phyloP scores from a whole-genome alignment of 2,888 invertebrate genomes.

The Parthenolecanium corni region DNA sequence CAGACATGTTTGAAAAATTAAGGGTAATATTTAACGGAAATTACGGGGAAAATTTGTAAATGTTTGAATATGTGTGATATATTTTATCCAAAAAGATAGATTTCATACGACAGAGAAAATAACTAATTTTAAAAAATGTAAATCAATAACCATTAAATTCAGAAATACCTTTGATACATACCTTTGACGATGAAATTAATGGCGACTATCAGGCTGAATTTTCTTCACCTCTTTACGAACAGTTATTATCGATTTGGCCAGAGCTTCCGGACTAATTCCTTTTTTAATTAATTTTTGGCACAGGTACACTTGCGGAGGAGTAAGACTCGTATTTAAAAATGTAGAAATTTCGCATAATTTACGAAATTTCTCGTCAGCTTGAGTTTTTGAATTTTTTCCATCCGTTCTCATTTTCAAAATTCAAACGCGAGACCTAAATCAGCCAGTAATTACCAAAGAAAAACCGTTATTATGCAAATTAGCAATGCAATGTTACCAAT shows the following conservation, averaged over 20 bases:
- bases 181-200: no score
- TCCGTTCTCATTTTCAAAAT: slow-evolving; percentile 9
- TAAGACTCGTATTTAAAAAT: slow-evolving; percentile 12
- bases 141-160: not conserved
- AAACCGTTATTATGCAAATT: no score
- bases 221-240: slow-evolving; percentile 9
- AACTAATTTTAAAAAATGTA: not conserved
- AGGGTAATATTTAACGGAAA: no score
- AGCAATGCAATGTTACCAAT: no score
- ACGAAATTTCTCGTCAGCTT: slow-evolving; percentile 2
- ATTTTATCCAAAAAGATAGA: no score
- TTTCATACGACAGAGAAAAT: not conserved
- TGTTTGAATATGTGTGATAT: no score
- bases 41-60: no score
- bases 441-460: no score
- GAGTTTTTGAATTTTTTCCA: slow-evolving; percentile 8
- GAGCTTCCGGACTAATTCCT: slow-evolving; percentile 23
- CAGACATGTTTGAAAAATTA: no score
- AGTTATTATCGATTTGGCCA: slow-evolving; percentile 7
- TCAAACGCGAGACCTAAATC: no score
- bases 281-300: slow-evolving; percentile 11
- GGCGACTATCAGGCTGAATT: slow-evolving; percentile 3
- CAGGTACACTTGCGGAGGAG: slow-evolving; percentile 1
- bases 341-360: slow-evolving; percentile 19
- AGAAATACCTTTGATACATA: not conserved